A percentile compares a stretch with the other conserved stretches of the same genome.
These are phyloP conservation scores for Napeogenes sylphis DNA, from an alignment of 2,888 invertebrate species.

Conservation along the genomic window DNA sequence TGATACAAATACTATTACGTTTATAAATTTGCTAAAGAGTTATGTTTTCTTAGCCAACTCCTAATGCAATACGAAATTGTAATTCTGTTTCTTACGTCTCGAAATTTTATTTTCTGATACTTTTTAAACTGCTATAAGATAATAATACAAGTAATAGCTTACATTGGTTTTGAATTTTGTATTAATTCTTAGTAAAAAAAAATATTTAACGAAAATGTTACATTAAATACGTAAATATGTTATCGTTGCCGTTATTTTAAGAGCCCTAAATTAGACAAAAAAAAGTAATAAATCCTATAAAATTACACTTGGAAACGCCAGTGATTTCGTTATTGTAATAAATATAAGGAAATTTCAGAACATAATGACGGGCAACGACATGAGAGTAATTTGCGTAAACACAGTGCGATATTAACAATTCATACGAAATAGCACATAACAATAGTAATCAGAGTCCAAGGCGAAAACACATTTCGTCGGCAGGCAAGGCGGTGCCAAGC, in stretches of 20 bases:
- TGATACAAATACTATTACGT: no score
- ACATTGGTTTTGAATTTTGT: no score
- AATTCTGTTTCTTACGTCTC: no score
- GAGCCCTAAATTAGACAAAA: not conserved
- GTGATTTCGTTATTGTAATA: constrained; percentile 7
- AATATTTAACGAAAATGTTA: no score
- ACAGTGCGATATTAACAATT: constrained; percentile 64
- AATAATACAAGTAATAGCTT: no score
- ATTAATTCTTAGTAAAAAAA: no score
- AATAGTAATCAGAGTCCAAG: constrained; percentile 71
- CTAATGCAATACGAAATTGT: no score
- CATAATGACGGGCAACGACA: constrained; percentile 21
- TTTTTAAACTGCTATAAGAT: no score
- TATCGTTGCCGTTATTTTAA: not conserved
- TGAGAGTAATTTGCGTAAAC: constrained; percentile 47
- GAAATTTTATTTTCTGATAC: no score
- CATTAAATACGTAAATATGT: no score
- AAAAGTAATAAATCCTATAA: constrained; percentile 3
- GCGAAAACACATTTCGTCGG: constrained; percentile 68
- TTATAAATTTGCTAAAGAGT: no score
- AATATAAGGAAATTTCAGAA: not conserved
- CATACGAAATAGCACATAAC: constrained; percentile 71
- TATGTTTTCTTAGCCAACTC: no score
- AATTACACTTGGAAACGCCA: constrained; percentile 8
- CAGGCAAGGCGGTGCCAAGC: constrained; percentile 72